Conservation (phyloP, 2,888 invertebrate species). For the Caenorhabditis japonica region DNA sequence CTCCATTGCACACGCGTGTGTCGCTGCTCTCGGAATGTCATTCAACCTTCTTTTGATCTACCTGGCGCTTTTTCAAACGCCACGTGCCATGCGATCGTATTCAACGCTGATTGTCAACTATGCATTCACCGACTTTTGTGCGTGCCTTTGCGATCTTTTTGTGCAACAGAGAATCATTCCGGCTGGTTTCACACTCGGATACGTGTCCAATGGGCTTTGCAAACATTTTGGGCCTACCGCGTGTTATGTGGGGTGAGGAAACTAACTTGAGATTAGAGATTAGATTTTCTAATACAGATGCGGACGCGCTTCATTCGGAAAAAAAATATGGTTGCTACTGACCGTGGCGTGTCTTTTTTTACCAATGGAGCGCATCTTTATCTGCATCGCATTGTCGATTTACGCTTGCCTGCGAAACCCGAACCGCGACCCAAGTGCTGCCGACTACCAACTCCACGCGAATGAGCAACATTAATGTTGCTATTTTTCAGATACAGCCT, state of each 20-base stretch:
- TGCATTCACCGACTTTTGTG: slow-evolving; percentile 5
- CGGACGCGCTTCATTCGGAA: too few species aligned
- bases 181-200: neutral
- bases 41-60: slow-evolving; percentile 18
- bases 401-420: too few species aligned
- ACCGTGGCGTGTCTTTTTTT: too few species aligned
- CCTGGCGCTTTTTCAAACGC: slow-evolving; percentile 27
- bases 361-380: too few species aligned
- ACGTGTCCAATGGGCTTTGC: slow-evolving; percentile 12
- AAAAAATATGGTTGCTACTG: too few species aligned
- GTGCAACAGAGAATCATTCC: slow-evolving; percentile 21
- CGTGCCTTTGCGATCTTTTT: slow-evolving; percentile 7
- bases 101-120: slow-evolving; percentile 12
- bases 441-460: too few species aligned
- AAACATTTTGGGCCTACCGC: slow-evolving; percentile 15
- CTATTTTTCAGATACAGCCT: slow-evolving; percentile 18
- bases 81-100: slow-evolving; percentile 21
- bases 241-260: slow-evolving; percentile 21
- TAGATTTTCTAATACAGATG: too few species aligned
- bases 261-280: too few species aligned
- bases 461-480: too few species aligned
- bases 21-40: neutral
- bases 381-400: too few species aligned
- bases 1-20: slow-evolving; percentile 1
- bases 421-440: too few species aligned